Conservation (phyloP, 2,113 vertebrate species). For the Sylvietta virens region DNA sequence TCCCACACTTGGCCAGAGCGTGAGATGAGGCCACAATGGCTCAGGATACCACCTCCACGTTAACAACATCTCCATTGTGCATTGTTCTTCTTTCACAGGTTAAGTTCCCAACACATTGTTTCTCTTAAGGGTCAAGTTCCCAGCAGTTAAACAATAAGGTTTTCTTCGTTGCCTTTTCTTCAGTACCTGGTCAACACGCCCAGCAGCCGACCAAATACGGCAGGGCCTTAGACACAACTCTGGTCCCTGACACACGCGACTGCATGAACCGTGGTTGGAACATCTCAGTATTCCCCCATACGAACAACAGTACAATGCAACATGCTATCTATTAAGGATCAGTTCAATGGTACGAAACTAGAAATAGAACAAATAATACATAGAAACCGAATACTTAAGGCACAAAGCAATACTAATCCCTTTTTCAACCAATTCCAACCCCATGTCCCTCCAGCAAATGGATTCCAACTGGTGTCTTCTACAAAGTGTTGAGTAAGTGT, state of each 20-base stretch:
- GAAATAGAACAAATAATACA: neutral
- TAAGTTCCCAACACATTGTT: neutral
- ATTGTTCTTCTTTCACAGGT: neutral
- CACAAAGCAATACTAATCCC: neutral
- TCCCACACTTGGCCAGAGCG: neutral
- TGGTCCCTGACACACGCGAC: accelerated
- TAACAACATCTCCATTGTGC: neutral
- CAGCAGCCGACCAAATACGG: neutral
- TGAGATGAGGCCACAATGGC: accelerated
- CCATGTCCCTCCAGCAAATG: neutral
- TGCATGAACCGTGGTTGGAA: accelerated
- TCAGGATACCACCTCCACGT: neutral
- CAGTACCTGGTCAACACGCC: accelerated
- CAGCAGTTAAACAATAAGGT: neutral
- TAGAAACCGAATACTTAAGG: neutral
- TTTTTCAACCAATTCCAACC: neutral
- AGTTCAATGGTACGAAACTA: neutral
- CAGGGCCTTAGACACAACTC: neutral
- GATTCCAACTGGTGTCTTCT: neutral
- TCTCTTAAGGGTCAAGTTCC: neutral
- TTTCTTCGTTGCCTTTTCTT: neutral
- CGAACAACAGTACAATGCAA: accelerated
- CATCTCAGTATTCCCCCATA: accelerated
- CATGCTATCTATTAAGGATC: too few species aligned
- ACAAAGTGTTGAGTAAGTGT: neutral